phyloP scores from a whole-genome alignment of 2,797 vertebrate genomes.

The Aeoliscus strigatus region DNA sequence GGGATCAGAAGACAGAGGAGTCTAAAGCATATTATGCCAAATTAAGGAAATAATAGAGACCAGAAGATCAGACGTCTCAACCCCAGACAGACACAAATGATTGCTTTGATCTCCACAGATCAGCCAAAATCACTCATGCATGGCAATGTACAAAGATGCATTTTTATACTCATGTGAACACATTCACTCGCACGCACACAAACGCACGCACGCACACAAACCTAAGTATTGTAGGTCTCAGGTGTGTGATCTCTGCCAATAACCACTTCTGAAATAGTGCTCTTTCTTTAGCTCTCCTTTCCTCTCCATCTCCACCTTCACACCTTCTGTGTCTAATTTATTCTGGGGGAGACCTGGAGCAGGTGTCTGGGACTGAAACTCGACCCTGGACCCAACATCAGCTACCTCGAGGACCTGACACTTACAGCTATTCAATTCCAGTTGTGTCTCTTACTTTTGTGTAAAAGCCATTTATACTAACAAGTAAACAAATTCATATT shows the following conservation, averaged over 20 bases:
- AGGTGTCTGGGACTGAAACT: slow-evolving; percentile 53
- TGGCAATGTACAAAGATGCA: slow-evolving; percentile 9
- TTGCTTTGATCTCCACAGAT: slow-evolving; percentile 22
- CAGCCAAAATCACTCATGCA: slow-evolving; percentile 19
- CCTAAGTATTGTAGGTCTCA: slow-evolving; percentile 56
- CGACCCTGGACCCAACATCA: slow-evolving; percentile 1
- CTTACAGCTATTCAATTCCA: slow-evolving; percentile 1
- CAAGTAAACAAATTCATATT: no score
- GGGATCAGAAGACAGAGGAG: slow-evolving; percentile 27
- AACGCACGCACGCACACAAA: slow-evolving; percentile 13
- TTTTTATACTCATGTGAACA: slow-evolving; percentile 14
- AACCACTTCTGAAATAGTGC: slow-evolving; percentile 53
- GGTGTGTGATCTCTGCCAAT: slow-evolving; percentile 67
- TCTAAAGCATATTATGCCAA: slow-evolving; percentile 41
- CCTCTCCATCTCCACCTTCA: slow-evolving; percentile 24
- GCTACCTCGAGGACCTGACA: no score
- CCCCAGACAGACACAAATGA: slow-evolving; percentile 28
- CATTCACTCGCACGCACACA: background rate
- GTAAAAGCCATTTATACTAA: slow-evolving; percentile 13
- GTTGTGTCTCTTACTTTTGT: slow-evolving; percentile 12
- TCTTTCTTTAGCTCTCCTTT: slow-evolving; percentile 19
- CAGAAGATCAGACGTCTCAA: slow-evolving; percentile 33
- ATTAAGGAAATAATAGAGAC: slow-evolving; percentile 40
- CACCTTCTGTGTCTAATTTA: slow-evolving; percentile 29
- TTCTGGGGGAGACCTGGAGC: slow-evolving; percentile 42